These are phyloP conservation scores for Xenus cinereus DNA, from an alignment of 2,113 vertebrate species.

Conservation along the genomic window DNA sequence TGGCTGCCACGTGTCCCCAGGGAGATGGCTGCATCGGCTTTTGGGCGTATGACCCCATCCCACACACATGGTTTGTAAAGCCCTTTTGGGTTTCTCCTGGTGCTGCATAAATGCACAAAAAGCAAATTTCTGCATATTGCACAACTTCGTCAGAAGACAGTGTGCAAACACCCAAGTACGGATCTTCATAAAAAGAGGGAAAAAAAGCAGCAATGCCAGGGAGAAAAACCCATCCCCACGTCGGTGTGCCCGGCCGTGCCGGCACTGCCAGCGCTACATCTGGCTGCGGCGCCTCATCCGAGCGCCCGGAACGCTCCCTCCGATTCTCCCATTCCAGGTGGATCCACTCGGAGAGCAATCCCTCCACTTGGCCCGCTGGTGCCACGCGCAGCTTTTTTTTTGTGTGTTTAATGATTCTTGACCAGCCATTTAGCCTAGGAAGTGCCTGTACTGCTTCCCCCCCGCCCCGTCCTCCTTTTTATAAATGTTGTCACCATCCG, in stretches of 20 bases:
- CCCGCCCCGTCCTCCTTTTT: neutral
- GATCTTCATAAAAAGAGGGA: neutral
- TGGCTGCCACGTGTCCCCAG: neutral
- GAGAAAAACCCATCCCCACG: neutral
- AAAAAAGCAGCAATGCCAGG: neutral
- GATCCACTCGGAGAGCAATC: neutral
- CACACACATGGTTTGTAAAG: neutral
- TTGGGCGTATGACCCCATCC: neutral
- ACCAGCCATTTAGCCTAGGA: constrained; percentile 6
- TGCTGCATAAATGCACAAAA: neutral
- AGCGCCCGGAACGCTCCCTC: neutral
- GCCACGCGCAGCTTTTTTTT: neutral
- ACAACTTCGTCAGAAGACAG: neutral
- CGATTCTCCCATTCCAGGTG: neutral
- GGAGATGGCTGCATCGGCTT: neutral
- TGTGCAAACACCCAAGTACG: neutral
- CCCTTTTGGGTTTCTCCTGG: constrained; percentile 26
- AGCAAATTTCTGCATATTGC: neutral
- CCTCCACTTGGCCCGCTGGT: neutral
- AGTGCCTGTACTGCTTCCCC: constrained; percentile 27
- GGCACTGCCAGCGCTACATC: neutral
- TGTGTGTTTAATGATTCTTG: constrained; percentile 23
- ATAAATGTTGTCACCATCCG: constrained; percentile 15
- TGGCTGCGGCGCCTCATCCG: neutral
- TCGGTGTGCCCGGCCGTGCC: neutral